Evolutionary conservation across 2,797 vertebrate genomes (phyloP).

Genomic region (Macropodus opercularis): DNA sequence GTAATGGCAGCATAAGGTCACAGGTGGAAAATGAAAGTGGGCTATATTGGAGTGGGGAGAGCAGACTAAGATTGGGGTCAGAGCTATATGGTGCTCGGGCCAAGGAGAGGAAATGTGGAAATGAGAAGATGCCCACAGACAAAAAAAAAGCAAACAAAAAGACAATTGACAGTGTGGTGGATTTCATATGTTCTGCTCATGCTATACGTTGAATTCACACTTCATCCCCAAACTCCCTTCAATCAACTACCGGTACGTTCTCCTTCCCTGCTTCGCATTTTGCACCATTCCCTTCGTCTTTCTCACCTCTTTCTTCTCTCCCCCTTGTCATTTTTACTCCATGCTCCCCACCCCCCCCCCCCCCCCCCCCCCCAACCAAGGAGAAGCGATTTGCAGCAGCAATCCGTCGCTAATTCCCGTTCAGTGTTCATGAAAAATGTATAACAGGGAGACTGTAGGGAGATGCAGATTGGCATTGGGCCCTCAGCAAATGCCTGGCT

Average conservation of each 20-base stretch:
- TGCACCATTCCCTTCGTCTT: constrained; percentile 15
- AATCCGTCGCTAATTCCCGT: constrained; percentile 81
- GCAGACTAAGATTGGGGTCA: constrained; percentile 68
- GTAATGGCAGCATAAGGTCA: constrained; percentile 54
- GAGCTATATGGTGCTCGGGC: constrained; percentile 54
- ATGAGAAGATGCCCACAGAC: neutral
- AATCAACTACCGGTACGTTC: constrained; percentile 37
- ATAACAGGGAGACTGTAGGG: constrained; percentile 80
- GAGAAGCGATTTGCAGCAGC: constrained; percentile 80
- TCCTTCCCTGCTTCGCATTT: constrained; percentile 36
- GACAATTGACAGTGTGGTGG: neutral
- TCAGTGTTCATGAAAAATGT: constrained; percentile 85
- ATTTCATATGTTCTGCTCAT: neutral
- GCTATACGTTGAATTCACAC: neutral
- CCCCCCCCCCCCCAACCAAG: constrained; percentile 65
- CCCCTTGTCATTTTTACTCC: constrained; percentile 29
- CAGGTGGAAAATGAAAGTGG: constrained; percentile 49
- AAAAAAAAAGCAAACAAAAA: neutral
- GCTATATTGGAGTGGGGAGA: constrained; percentile 51
- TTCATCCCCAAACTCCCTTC: constrained; percentile 6
- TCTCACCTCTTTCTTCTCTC: constrained; percentile 23
- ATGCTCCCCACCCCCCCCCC: no score
- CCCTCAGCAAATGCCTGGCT: constrained; percentile 70
- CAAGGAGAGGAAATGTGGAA: constrained; percentile 43
- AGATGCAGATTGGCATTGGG: constrained; percentile 79